These are phyloP conservation scores for Poecile atricapillus DNA, from an alignment of 2,113 vertebrate species.

Conservation along the genomic window DNA sequence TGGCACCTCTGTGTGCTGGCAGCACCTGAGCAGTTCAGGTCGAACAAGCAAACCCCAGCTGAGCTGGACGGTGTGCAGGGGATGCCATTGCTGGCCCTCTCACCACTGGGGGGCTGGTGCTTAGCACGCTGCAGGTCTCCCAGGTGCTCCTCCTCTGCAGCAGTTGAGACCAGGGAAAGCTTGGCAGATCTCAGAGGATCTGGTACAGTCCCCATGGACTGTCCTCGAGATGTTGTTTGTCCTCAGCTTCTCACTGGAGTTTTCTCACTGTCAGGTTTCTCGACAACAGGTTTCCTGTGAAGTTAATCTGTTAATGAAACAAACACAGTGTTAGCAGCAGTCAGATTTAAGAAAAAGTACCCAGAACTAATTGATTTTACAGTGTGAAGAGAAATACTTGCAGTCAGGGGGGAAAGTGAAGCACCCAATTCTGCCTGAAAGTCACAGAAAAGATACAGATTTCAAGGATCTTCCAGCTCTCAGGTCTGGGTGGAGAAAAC, in stretches of 20 bases:
- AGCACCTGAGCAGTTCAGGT: not conserved
- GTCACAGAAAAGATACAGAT: not conserved
- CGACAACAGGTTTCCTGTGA: not conserved
- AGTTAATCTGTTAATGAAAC: slow-evolving; percentile 59
- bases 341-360: not conserved
- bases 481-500: not conserved
- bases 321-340: slow-evolving; percentile 42
- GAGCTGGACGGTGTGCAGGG: not conserved
- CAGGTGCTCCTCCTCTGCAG: slow-evolving; percentile 69
- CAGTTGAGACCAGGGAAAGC: slow-evolving; percentile 75
- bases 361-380: not conserved
- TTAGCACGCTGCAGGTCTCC: slow-evolving; percentile 71
- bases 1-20: not conserved
- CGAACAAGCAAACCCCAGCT: slow-evolving; percentile 1
- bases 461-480: not conserved
- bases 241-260: not conserved
- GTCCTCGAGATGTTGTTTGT: not conserved
- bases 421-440: not conserved
- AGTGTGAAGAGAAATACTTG: not conserved
- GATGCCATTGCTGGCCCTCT: slow-evolving; percentile 68
- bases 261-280: not conserved
- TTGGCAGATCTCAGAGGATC: slow-evolving; percentile 85
- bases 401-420: not conserved
- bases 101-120: slow-evolving; percentile 46
- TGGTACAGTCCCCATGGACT: slow-evolving; percentile 86